These are phyloP conservation scores for Colossoma macropomum DNA, from an alignment of 2,113 vertebrate species.

Conservation along the genomic window DNA sequence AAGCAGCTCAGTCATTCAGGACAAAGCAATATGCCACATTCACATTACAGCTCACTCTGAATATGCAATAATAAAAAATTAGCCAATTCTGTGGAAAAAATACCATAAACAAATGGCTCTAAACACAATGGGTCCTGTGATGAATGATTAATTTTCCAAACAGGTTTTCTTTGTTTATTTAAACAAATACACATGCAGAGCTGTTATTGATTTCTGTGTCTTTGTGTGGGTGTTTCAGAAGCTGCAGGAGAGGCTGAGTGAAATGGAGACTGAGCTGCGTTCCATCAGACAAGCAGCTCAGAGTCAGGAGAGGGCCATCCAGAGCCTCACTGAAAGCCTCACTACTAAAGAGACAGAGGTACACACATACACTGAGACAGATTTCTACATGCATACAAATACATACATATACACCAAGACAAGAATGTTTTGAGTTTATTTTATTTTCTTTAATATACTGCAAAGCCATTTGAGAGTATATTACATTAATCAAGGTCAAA, in stretches of 20 bases:
- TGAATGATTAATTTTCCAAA: neutral
- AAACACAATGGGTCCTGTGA: neutral
- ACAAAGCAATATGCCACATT: too few species aligned
- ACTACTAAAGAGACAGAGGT: slow-evolving; percentile 90
- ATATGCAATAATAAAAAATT: too few species aligned
- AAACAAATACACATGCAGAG: neutral
- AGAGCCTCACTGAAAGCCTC: slow-evolving; percentile 84
- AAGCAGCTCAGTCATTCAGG: too few species aligned
- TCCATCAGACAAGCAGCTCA: slow-evolving; percentile 82
- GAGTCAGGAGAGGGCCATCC: slow-evolving; percentile 85
- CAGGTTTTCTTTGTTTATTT: neutral
- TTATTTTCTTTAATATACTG: too few species aligned
- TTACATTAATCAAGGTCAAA: neutral
- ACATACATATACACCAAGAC: neutral
- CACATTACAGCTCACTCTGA: too few species aligned
- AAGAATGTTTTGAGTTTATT: too few species aligned
- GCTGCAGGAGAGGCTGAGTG: slow-evolving; percentile 89
- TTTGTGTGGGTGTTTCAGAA: slow-evolving; percentile 72
- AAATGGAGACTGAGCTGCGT: slow-evolving; percentile 87
- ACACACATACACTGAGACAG: neutral
- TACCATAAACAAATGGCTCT: too few species aligned
- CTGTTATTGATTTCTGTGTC: slow-evolving; percentile 17
- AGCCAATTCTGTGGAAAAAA: too few species aligned
- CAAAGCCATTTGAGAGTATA: too few species aligned
- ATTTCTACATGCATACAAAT: neutral